A percentile compares a stretch with the other conserved stretches of the same genome.
Conservation (phyloP, 2,888 invertebrate species). For the Oligia fasciuncula region DNA sequence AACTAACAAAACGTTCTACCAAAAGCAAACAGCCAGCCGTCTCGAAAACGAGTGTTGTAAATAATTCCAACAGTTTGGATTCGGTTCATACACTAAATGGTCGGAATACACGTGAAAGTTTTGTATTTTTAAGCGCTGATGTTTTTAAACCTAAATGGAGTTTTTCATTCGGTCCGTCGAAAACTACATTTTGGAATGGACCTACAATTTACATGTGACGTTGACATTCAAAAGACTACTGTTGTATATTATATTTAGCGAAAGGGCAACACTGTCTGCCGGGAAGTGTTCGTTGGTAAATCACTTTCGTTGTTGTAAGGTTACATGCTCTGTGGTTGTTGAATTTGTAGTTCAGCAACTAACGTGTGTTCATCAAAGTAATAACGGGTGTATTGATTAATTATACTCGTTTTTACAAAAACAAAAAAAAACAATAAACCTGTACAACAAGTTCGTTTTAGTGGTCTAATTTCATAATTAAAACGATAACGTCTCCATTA, state of each 20-base stretch:
- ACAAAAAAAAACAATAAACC: too few species aligned
- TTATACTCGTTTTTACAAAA: too few species aligned
- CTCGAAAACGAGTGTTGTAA: conserved; percentile 72
- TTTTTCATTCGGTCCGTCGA: not conserved
- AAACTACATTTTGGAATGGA: not conserved
- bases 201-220: too few species aligned
- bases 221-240: not conserved
- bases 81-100: conserved; percentile 70
- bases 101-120: conserved; percentile 42
- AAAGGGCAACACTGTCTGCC: too few species aligned
- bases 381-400: too few species aligned
- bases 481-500: not conserved
- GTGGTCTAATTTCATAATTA: not conserved
- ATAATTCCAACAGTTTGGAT: conserved; percentile 77
- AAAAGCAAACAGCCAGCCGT: conserved; percentile 63
- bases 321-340: too few species aligned
- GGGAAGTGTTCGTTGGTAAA: too few species aligned
- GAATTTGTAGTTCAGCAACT: too few species aligned
- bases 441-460: not conserved
- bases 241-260: too few species aligned
- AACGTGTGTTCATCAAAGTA: too few species aligned
- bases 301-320: too few species aligned
- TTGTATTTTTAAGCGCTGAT: conserved; percentile 43
- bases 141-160: not conserved
- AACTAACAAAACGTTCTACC: conserved; percentile 63